A percentile compares a stretch with the other conserved stretches of the same genome.
Conservation (phyloP, 2,113 vertebrate species). For the Microtus oregoni region DNA sequence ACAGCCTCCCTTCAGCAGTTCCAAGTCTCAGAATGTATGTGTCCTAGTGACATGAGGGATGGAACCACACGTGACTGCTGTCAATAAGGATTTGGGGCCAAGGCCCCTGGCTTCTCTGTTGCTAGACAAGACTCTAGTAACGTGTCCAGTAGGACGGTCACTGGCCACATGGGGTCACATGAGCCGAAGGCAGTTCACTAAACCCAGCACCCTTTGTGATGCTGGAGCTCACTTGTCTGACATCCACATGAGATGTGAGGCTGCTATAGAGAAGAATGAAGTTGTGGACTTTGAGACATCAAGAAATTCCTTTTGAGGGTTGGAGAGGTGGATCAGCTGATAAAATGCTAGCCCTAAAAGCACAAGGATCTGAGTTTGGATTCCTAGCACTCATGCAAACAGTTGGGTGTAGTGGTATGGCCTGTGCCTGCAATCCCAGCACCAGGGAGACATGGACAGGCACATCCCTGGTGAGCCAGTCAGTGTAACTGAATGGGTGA, state of each 20-base stretch:
- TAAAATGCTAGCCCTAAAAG: no score
- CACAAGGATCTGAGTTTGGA: not conserved
- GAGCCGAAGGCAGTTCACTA: no score
- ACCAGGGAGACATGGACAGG: not conserved
- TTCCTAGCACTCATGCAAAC: not conserved
- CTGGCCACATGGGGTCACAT: no score
- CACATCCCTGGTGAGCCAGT: not conserved
- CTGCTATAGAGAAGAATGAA: fast-evolving
- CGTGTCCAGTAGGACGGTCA: fast-evolving
- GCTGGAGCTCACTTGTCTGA: fast-evolving
- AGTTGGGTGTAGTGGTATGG: not conserved
- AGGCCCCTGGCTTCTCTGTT: fast-evolving
- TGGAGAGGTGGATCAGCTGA: not conserved
- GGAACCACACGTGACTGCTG: no score
- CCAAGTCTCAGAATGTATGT: not conserved
- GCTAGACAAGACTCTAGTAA: not conserved
- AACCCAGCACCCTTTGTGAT: not conserved
- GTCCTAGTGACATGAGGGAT: not conserved
- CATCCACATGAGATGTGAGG: fast-evolving
- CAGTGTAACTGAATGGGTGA: not conserved
- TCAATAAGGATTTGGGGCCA: not conserved
- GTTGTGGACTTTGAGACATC: fast-evolving
- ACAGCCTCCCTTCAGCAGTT: not conserved
- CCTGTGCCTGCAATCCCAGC: not conserved
- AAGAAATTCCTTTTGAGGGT: no score